Conservation (phyloP, 37 sponge, comb jelly and placozoan genomes). For the Oopsacas minuta region DNA sequence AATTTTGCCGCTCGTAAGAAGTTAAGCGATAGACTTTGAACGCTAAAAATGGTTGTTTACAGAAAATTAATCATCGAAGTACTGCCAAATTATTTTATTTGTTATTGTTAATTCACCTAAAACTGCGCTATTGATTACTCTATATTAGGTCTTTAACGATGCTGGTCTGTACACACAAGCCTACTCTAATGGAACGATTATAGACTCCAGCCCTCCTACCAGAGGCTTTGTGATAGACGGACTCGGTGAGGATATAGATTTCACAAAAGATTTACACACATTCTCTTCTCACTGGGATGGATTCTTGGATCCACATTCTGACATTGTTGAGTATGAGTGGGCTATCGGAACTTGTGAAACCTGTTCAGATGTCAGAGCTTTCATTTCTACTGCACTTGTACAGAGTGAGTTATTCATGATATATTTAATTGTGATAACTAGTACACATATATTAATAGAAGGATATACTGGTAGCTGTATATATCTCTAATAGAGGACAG, state of each 20-base stretch:
- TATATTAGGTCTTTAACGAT: conserved; percentile 47
- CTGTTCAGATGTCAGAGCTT: conserved; percentile 37
- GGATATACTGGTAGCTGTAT: too few relatives aligned
- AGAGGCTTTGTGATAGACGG: conserved; percentile 44
- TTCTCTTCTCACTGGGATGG: conserved; percentile 42
- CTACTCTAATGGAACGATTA: conserved; percentile 30
- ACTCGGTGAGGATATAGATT: conserved; percentile 37
- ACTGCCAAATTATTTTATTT: too few relatives aligned
- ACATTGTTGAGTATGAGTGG: conserved; percentile 30
- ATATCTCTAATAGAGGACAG: too few relatives aligned
- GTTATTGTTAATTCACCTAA: not conserved
- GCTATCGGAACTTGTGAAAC: conserved; percentile 38
- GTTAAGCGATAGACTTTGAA: too few relatives aligned
- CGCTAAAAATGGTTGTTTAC: too few relatives aligned
- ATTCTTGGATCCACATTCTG: conserved; percentile 40
- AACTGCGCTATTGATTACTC: not conserved
- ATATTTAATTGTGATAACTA: too few relatives aligned
- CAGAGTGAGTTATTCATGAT: conserved; percentile 35
- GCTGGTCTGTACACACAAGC: conserved; percentile 32
- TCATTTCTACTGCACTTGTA: conserved; percentile 21
- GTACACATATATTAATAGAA: too few relatives aligned
- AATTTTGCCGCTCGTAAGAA: too few relatives aligned
- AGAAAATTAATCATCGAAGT: too few relatives aligned
- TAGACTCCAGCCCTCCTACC: conserved; percentile 53
- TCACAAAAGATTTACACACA: conserved; percentile 12